Conservation (phyloP, 2,888 invertebrate genomes). For the Sminthurinus aureus region DNA sequence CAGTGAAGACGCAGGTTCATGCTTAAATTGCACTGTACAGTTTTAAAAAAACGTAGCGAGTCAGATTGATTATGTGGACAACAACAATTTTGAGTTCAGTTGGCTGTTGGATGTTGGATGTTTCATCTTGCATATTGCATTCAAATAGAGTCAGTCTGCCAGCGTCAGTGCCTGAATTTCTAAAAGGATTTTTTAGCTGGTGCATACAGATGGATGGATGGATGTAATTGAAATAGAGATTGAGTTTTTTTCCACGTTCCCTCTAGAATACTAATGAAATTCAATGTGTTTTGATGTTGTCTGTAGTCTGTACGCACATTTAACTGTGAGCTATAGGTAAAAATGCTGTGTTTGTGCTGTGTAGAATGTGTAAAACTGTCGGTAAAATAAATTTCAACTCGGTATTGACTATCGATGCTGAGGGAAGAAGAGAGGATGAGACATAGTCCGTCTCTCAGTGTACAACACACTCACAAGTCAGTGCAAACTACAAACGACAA, state of each 20-base stretch:
- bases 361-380: not conserved
- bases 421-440: not conserved
- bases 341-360: not conserved
- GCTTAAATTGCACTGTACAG: not conserved
- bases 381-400: not conserved
- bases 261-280: not conserved
- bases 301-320: not conserved
- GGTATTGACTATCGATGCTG: not conserved
- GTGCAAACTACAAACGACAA: no score
- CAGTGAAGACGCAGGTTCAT: not conserved
- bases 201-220: not conserved
- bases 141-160: not conserved
- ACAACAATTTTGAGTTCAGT: not conserved
- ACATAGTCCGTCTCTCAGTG: not conserved
- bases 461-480: no score
- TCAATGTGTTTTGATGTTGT: not conserved
- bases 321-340: not conserved
- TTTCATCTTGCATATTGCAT: not conserved
- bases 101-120: no score
- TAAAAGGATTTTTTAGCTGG: not conserved
- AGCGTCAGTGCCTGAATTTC: not conserved
- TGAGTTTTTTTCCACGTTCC: not conserved
- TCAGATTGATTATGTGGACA: slow-evolving; percentile 6
- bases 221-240: not conserved
- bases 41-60: slow-evolving; percentile 2